These are phyloP conservation scores for Arbacia lixula DNA, from an alignment of 53 echinoderm and acorn worm genomes.

Conservation along the genomic window DNA sequence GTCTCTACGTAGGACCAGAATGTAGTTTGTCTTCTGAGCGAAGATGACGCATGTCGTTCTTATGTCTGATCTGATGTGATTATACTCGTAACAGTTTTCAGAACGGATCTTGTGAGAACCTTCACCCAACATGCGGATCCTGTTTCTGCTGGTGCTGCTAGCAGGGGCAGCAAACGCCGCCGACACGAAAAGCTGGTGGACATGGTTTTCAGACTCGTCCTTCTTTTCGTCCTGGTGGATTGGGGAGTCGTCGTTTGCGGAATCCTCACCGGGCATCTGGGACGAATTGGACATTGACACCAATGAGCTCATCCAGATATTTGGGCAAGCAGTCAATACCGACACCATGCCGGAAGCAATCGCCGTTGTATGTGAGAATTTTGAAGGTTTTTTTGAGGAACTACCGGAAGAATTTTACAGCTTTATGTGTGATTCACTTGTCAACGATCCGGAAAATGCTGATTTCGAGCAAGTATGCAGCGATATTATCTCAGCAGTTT, in stretches of 20 bases:
- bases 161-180: not conserved
- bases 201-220: not conserved
- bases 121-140: slow-evolving; percentile 10
- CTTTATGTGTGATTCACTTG: slow-evolving; percentile 18
- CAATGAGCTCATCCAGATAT: not conserved
- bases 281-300: not conserved
- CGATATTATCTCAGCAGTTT: not conserved
- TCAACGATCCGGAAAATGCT: slow-evolving; percentile 19
- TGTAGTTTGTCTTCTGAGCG: no score
- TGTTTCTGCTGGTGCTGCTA: slow-evolving; percentile 28
- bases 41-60: no score
- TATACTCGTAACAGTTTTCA: no score
- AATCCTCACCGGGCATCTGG: slow-evolving; percentile 13
- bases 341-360: slow-evolving; percentile 35
- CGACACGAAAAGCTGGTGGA: not conserved
- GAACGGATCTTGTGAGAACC: no score
- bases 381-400: not conserved
- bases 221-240: slow-evolving; percentile 8
- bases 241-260: not conserved
- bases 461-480: slow-evolving; percentile 17
- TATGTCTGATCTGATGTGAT: no score
- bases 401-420: not conserved
- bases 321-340: slow-evolving; percentile 13
- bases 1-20: no score
- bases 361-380: slow-evolving; percentile 3